Evolutionary conservation across 2,113 vertebrate species (phyloP).

Genomic region (Columbina picui): DNA sequence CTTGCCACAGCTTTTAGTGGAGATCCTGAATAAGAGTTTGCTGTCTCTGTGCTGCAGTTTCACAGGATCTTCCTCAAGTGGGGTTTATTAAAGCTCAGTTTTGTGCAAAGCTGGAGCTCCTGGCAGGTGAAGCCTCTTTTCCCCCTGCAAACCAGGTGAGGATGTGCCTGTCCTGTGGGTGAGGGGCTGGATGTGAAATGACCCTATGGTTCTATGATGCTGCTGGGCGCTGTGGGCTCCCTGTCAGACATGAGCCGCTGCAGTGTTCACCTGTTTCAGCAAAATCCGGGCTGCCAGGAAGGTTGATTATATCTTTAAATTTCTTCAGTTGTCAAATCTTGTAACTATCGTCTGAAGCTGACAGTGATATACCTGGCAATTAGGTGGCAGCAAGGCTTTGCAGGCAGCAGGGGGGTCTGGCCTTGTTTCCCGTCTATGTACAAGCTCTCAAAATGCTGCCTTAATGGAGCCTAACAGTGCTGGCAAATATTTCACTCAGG

Average conservation of each 20-base stretch:
- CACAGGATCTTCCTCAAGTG: too few species aligned
- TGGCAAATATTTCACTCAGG: slow-evolving; percentile 23
- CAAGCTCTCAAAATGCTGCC: not conserved
- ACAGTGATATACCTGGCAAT: slow-evolving; percentile 21
- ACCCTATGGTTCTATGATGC: not conserved
- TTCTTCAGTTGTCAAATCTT: slow-evolving; percentile 16
- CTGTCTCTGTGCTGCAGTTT: too few species aligned
- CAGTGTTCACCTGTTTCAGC: not conserved
- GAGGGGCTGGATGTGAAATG: not conserved
- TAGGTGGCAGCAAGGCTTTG: not conserved
- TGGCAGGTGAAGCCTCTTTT: not conserved
- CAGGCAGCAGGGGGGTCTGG: not conserved
- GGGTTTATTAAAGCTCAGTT: too few species aligned
- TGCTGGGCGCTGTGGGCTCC: not conserved
- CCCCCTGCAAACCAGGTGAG: fast-evolving
- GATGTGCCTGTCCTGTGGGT: not conserved
- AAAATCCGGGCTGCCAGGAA: not conserved
- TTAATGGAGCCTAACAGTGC: not conserved
- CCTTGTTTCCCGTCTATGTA: not conserved
- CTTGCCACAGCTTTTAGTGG: too few species aligned
- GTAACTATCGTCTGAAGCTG: not conserved
- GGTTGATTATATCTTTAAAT: slow-evolving; percentile 31
- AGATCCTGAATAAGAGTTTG: too few species aligned
- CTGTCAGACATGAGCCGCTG: fast-evolving
- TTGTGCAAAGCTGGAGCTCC: too few species aligned